Conservation (phyloP, 2,888 invertebrate genomes). For the Acheta domesticus region DNA sequence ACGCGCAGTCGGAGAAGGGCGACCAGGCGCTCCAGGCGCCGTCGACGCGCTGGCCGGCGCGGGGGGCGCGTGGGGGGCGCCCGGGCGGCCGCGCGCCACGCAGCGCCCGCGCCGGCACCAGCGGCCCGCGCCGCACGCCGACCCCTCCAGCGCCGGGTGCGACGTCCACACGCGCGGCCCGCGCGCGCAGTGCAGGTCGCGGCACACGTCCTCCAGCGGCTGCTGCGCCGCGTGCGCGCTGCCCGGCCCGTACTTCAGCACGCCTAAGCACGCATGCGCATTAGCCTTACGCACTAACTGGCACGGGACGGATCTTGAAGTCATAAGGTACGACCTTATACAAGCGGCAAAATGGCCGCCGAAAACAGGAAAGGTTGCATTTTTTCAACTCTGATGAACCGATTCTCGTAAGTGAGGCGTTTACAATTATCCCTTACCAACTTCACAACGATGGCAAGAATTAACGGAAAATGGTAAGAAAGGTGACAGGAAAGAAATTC, state of each 20-base stretch:
- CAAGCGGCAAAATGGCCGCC: no score
- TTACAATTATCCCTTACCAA: no score
- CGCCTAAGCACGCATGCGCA: no score
- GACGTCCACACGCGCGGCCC: slow-evolving; percentile 81
- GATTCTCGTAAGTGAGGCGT: no score
- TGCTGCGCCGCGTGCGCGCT: slow-evolving; percentile 70
- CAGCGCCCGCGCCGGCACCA: slow-evolving; percentile 81
- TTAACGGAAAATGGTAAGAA: no score
- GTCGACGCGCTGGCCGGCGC: slow-evolving; percentile 39
- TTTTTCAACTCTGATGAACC: no score
- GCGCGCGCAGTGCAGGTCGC: slow-evolving; percentile 74
- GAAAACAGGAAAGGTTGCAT: no score
- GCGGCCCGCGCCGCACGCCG: slow-evolving; percentile 52
- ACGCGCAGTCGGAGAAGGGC: slow-evolving; percentile 69
- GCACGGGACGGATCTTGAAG: no score
- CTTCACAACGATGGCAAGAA: no score
- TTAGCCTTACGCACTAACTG: no score
- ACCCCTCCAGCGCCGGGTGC: slow-evolving; percentile 80
- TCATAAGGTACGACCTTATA: no score
- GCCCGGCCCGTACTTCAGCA: slow-evolving; percentile 75
- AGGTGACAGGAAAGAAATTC: no score
- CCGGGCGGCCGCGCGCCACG: slow-evolving; percentile 45
- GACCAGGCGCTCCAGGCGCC: slow-evolving; percentile 67
- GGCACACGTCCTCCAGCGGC: slow-evolving; percentile 69
- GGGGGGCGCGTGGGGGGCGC: background rate